phyloP scores from a whole-genome alignment of 2,113 vertebrate species.

The Halichoeres trimaculatus region DNA sequence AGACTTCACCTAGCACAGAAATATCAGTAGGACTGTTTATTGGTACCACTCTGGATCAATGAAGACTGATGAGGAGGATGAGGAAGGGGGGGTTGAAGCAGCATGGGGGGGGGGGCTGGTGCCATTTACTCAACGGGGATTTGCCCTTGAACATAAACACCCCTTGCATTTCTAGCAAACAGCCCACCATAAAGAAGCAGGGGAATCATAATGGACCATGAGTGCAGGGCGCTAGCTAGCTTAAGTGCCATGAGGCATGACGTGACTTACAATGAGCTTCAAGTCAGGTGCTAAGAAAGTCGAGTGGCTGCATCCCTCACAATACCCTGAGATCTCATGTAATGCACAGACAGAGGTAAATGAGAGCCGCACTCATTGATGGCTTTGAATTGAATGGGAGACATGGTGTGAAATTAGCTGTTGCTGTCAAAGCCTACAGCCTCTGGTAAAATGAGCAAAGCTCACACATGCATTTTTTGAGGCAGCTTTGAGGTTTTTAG shows the following conservation, averaged over 20 bases:
- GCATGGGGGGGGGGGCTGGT: neutral
- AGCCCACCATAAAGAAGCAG: constrained; percentile 23
- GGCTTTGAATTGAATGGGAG: neutral
- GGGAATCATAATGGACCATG: constrained; percentile 43
- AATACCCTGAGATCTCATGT: neutral
- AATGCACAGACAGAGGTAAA: neutral
- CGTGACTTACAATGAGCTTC: constrained; percentile 45
- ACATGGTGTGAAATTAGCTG: constrained; percentile 33
- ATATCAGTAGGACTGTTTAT: constrained; percentile 19
- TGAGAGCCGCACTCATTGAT: no score
- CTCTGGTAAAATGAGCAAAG: no score
- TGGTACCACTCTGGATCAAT: constrained; percentile 36
- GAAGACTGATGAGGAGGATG: neutral
- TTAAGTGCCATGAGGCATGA: constrained; percentile 33
- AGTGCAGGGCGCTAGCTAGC: constrained; percentile 31
- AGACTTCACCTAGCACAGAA: neutral
- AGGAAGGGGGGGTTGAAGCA: neutral
- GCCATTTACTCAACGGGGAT: constrained; percentile 33
- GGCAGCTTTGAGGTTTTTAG: no score
- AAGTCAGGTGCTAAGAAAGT: constrained; percentile 12
- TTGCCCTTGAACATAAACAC: constrained; percentile 63
- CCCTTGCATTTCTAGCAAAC: constrained; percentile 37
- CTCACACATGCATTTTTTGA: no score
- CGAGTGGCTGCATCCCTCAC: neutral
- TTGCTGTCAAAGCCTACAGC: neutral